These are phyloP conservation scores for Heloderma charlesbogerti DNA, from an alignment of 2,113 vertebrate genomes.

Conservation along the genomic window DNA sequence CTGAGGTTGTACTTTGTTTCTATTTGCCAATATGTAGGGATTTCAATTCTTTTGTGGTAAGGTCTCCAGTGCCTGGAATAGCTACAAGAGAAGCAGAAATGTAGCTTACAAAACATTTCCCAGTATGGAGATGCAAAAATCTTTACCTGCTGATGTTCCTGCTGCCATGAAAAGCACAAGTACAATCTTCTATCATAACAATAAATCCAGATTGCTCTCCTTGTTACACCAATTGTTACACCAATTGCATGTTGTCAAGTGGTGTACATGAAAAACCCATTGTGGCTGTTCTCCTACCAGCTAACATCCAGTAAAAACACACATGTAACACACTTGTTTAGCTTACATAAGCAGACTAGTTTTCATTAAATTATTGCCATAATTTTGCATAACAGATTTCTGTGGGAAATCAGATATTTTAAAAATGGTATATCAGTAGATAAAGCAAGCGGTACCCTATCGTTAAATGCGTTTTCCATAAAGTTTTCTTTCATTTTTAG, in stretches of 20 bases:
- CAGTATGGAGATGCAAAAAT: not conserved
- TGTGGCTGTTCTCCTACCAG: not conserved
- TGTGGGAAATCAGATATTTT: constrained; percentile 18
- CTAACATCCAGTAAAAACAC: not conserved
- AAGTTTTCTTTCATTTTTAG: constrained; percentile 30
- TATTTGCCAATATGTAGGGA: too few relatives aligned
- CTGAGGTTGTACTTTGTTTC: too few relatives aligned
- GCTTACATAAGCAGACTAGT: not conserved
- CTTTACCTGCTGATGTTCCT: not conserved
- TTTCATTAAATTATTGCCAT: not conserved
- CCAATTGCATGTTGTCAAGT: not conserved
- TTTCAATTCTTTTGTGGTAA: too few relatives aligned
- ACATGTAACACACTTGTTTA: not conserved
- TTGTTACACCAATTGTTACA: not conserved
- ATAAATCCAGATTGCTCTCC: not conserved
- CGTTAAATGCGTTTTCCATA: constrained; percentile 22
- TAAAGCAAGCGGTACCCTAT: not conserved
- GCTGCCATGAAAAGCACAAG: not conserved
- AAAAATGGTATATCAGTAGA: not conserved
- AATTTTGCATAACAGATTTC: constrained; percentile 24
- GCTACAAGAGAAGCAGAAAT: not conserved
- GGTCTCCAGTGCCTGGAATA: not conserved
- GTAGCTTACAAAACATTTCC: not conserved
- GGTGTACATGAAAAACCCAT: not conserved
- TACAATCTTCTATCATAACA: not conserved